Conservation (phyloP, 1,140 invertebrate species). For the Tetragonula clypearis region DNA sequence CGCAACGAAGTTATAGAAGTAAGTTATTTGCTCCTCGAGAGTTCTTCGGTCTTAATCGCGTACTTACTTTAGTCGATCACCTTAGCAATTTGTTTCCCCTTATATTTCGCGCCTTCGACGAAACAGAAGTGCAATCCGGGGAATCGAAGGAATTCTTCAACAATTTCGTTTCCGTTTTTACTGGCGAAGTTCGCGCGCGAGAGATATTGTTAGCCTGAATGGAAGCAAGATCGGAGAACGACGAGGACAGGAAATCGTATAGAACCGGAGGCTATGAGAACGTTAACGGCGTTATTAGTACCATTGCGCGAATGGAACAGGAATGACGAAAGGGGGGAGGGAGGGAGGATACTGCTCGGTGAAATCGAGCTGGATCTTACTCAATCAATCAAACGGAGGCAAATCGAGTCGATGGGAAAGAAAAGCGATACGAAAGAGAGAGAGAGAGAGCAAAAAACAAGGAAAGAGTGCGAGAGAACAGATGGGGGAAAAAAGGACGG, state of each 20-base stretch:
- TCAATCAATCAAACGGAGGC: slow-evolving; percentile 71
- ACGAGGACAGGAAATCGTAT: not conserved
- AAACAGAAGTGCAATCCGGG: not conserved
- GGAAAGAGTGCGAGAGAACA: slow-evolving; percentile 7
- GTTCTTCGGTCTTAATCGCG: too few species aligned
- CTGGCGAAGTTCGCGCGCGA: not conserved
- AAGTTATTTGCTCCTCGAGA: too few species aligned
- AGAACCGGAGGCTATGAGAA: slow-evolving; percentile 17
- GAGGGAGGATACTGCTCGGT: slow-evolving; percentile 22
- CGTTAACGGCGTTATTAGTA: slow-evolving; percentile 59
- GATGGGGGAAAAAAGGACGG: not conserved
- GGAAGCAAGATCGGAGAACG: not conserved
- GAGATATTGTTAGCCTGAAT: slow-evolving; percentile 24
- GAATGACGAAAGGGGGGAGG: not conserved
- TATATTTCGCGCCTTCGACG: not conserved
- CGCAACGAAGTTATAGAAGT: not conserved
- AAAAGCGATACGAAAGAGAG: slow-evolving; percentile 38
- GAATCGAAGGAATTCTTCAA: not conserved
- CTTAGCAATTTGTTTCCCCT: not conserved
- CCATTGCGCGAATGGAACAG: slow-evolving; percentile 21
- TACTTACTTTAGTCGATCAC: not conserved
- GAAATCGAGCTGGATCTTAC: slow-evolving; percentile 62
- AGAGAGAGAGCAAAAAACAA: not conserved
- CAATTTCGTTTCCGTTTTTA: not conserved
- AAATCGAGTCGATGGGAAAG: slow-evolving; percentile 60